Base-by-base conservation (phyloP, 2,113 vertebrate genomes). In the Hippocampus zosterae region DNA sequence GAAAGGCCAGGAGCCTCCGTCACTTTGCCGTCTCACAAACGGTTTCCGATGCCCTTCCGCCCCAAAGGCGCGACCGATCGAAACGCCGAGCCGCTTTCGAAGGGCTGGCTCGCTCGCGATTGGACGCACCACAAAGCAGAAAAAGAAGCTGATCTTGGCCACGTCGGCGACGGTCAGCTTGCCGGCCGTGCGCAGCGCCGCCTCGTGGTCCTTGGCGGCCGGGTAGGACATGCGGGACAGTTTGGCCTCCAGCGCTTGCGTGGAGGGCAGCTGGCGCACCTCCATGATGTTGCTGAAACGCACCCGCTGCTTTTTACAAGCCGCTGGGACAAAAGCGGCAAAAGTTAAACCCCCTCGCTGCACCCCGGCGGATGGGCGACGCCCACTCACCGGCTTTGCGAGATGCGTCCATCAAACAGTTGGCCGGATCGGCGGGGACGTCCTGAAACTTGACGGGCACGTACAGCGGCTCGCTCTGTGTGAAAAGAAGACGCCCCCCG, bases 61-160 rank as follows among this genome's bases (percentile, higher is more conserved):
- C 29, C 29, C 29, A 5, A 6, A 37, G 6, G 33, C 33, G 5
- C 33, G 1, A 37, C 33, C 5, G 5, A 37, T 37, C 33, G 6
- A 37, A 37, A 37, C 33, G 2, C 33, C 6, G 5, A 37, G 33
- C 5, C 33, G 33, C 33, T 37, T 6, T 37, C 33, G 33, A 37
- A n/a, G n/a, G n/a, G n/a, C n/a, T n/a, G n/a, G 29, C 29, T 29
- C 41, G 25, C 25, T 27, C 25, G 52, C 1, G 6, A n/a, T 10
- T 21, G 5, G 12, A 79, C 88, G 92, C 86, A 96, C 97, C 95
- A 98, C 96, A 84, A 98, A 98, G 85, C 96, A 98, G 88, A 98
- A 98, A 83, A 98, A 97, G 90, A 98, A 98, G 89, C 96, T 98
- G 65, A 98, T 97, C 91, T 98, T 98, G 81, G 97, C 97, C 81